Base-by-base conservation (phyloP, 2,888 invertebrate genomes). In the Nasonovia ribisnigri region DNA sequence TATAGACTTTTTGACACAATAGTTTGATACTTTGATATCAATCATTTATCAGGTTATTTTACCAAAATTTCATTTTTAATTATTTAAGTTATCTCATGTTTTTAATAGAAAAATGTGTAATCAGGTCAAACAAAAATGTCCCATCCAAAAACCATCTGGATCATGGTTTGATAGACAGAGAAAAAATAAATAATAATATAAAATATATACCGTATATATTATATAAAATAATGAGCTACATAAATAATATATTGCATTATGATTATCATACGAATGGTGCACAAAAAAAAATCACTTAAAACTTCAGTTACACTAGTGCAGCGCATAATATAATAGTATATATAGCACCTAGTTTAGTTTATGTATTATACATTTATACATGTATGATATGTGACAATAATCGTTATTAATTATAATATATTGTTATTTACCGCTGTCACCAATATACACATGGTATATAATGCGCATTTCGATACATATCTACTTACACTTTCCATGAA, bases 401-500 rank as follows among this genome's bases (percentile, higher is more conserved):
- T 36, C 77, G 20, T 77, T 36, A 36, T 77, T 67, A 67, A 36
- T 77, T 77, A 36, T n/a, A 77, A 36, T 36, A 36, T 77, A 36
- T 77, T 20, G 36, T n/a, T 67, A 29, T 5, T 67, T 67, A 67
- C 36, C 77, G 8, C 16, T 3, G 20, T 77, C 77, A 8, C 36
- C 36, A 36, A 36, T 20, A 36, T 20, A 8, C 20, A 77, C 77
- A 77, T 36, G 36, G 77, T 77, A 36, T 36, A 20, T 36, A 77
- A 86, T 46, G 86, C 43, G 43, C 43, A 84, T 13, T 43, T 5
- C 43, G 84, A 43, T 84, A 43, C 13, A 84, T 36, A 77, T 43
- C 84, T 77, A 77, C 84, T 43, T 84, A 43, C 86, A 86, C 86
- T 46, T 86, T 86, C 46, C n/a, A 46, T 48, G 29, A 77, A 77